These are phyloP conservation scores for Calliscelio sp. DNA, from an alignment of 2,888 invertebrate genomes.

Conservation along the genomic window DNA sequence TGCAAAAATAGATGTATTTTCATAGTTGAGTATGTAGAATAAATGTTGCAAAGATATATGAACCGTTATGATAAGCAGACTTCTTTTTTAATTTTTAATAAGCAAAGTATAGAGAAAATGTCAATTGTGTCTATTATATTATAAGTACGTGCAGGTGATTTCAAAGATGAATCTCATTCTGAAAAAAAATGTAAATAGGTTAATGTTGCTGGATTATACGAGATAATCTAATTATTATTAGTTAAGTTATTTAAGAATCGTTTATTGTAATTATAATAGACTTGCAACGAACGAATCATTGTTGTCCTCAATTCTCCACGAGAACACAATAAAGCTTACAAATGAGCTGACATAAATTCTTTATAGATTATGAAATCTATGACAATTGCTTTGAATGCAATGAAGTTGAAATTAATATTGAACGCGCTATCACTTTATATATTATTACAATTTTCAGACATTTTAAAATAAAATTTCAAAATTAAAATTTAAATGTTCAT, in stretches of 20 bases:
- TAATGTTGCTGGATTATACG: conserved; percentile 7
- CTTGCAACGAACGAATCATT: conserved; percentile 8
- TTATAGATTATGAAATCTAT: conserved; percentile 24
- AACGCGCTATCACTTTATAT: too few relatives aligned
- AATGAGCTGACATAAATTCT: conserved; percentile 37
- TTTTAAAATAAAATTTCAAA: too few relatives aligned
- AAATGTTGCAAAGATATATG: too few relatives aligned
- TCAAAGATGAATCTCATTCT: neutral
- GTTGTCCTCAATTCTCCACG: conserved; percentile 42
- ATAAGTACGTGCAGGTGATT: neutral
- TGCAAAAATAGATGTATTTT: too few relatives aligned
- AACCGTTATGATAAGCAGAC: too few relatives aligned
- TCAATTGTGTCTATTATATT: neutral
- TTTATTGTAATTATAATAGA: neutral
- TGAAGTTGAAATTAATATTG: neutral
- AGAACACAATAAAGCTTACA: conserved; percentile 29
- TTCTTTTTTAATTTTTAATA: too few relatives aligned
- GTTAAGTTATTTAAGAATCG: conserved; percentile 5
- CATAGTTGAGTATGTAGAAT: too few relatives aligned
- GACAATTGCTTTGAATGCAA: conserved; percentile 8
- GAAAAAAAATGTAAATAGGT: conserved; percentile 5
- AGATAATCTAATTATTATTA: conserved; percentile 15
- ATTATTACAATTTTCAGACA: too few relatives aligned
- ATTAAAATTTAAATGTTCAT: too few relatives aligned
- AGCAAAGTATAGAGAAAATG: too few relatives aligned